Conservation (phyloP, 2,797 vertebrate genomes). For the Apogon hyalosoma region DNA sequence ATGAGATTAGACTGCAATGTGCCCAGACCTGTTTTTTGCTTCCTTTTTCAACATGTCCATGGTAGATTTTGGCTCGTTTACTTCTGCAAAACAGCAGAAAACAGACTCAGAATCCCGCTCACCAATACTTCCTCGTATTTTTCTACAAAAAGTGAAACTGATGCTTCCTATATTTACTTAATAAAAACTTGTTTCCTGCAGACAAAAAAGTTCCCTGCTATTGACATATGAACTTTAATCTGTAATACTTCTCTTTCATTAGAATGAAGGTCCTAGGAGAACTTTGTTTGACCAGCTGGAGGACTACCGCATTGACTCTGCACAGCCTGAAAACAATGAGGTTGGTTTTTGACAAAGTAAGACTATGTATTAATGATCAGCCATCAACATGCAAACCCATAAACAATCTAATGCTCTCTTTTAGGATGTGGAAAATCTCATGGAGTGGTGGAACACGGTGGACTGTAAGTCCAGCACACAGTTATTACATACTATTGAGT, state of each 20-base stretch:
- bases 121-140: constrained; percentile 37
- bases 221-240: not conserved
- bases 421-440: constrained; percentile 79
- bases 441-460: constrained; percentile 86
- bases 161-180: not conserved
- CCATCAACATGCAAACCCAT: not conserved
- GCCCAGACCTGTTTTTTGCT: constrained; percentile 62
- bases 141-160: constrained; percentile 29
- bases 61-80: constrained; percentile 4
- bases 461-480: constrained; percentile 71
- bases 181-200: not conserved
- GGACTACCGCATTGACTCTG: constrained; percentile 63
- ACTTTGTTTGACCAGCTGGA: constrained; percentile 79
- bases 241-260: constrained; percentile 19
- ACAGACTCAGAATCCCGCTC: not conserved
- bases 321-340: constrained; percentile 46
- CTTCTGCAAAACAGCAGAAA: constrained; percentile 62
- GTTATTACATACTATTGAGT: too few species aligned
- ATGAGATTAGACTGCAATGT: constrained; percentile 48
- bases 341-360: constrained; percentile 55
- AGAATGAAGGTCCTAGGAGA: constrained; percentile 68
- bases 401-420: constrained; percentile 29
- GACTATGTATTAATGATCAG: not conserved
- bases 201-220: not conserved
- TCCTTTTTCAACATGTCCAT: constrained; percentile 35